phyloP scores from a whole-genome alignment of 2,797 vertebrate species.

The Gymnothorax javanicus region DNA sequence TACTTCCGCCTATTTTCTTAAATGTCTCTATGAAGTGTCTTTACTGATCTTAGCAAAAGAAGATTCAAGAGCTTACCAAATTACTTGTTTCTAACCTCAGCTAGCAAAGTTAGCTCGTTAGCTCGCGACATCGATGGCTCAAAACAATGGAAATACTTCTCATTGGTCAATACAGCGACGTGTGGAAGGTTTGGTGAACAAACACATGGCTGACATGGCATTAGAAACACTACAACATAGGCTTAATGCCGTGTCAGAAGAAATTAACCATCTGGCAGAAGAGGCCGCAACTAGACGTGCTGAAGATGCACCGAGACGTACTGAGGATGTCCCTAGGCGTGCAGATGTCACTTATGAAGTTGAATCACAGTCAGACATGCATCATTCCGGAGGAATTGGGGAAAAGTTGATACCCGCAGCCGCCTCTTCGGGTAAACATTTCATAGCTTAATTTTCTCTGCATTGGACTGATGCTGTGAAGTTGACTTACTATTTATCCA shows the following conservation, averaged over 20 bases:
- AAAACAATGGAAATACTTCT: slow-evolving; percentile 39
- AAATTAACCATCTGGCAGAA: slow-evolving; percentile 55
- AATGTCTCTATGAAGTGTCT: slow-evolving; percentile 34
- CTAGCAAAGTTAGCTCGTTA: slow-evolving; percentile 6
- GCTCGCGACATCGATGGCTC: slow-evolving; percentile 48
- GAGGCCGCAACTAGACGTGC: slow-evolving; percentile 32
- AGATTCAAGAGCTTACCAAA: slow-evolving; percentile 34
- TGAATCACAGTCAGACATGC: slow-evolving; percentile 45
- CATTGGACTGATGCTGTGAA: neutral
- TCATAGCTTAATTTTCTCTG: neutral
- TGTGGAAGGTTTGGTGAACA: slow-evolving; percentile 58
- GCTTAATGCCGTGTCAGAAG: slow-evolving; percentile 54
- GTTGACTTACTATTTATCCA: neutral
- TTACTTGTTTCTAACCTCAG: slow-evolving; percentile 8
- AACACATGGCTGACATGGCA: slow-evolving; percentile 65
- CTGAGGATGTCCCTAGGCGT: slow-evolving; percentile 42
- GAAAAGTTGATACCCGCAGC: slow-evolving; percentile 49
- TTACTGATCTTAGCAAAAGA: slow-evolving; percentile 16
- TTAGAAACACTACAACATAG: slow-evolving; percentile 58
- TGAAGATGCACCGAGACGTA: slow-evolving; percentile 46
- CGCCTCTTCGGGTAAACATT: slow-evolving; percentile 43
- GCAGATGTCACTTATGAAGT: slow-evolving; percentile 41
- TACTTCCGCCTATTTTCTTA: slow-evolving; percentile 55
- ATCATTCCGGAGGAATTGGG: slow-evolving; percentile 40
- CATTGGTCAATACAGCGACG: slow-evolving; percentile 56